Evolutionary conservation across 2,888 invertebrate genomes (phyloP).

Genomic region (Holacanthella duospinosa): DNA sequence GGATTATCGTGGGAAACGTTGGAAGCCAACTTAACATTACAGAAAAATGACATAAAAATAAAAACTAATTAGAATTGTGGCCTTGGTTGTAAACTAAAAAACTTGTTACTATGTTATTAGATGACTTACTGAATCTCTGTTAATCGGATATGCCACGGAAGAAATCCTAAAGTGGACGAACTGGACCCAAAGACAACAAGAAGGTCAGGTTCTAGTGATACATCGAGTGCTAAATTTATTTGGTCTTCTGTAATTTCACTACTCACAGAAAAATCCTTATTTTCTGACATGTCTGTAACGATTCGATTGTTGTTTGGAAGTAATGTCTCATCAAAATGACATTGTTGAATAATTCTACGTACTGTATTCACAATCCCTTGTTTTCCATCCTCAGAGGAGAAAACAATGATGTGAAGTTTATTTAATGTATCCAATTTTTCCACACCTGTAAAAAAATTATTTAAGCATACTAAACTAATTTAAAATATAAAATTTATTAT

Average conservation of each 20-base stretch:
- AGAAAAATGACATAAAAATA: neutral
- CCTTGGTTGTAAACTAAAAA: neutral
- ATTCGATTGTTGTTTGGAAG: neutral
- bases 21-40: neutral
- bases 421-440: neutral
- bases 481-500: too few species aligned
- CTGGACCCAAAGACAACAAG: neutral
- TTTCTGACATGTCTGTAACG: neutral
- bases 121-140: conserved; percentile 1
- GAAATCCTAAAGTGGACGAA: neutral
- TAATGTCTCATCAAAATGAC: neutral
- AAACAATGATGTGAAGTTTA: neutral
- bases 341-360: neutral
- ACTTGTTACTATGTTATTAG: neutral
- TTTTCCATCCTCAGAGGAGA: neutral
- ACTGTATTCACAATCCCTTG: neutral
- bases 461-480: too few species aligned
- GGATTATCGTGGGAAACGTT: neutral
- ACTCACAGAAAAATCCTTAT: neutral
- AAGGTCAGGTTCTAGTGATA: neutral
- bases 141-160: conserved; percentile 4
- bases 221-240: neutral
- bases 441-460: neutral
- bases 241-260: neutral
- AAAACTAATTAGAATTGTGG: neutral